Conservation (phyloP, 1,140 invertebrate genomes). For the Eriosoma lanigerum region DNA sequence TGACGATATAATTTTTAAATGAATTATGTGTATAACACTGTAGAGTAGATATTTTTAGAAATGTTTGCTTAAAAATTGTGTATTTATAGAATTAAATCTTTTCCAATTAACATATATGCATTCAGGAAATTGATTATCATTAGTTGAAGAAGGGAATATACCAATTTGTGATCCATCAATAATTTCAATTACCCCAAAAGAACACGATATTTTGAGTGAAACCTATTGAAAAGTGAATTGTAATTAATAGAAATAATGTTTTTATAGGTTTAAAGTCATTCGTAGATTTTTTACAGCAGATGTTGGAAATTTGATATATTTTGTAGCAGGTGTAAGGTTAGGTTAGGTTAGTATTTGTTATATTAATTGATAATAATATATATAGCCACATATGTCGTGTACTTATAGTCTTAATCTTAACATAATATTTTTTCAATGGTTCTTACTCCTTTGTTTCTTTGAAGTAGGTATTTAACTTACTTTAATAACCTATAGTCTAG, state of each 20-base stretch:
- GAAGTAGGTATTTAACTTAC: too few species aligned
- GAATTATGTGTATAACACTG: background rate
- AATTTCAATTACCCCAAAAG: background rate
- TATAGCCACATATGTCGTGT: too few species aligned
- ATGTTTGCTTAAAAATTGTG: conserved; percentile 5
- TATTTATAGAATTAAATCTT: conserved; percentile 35
- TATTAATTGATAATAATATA: too few species aligned
- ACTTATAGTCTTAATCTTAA: too few species aligned
- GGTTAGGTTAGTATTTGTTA: too few species aligned
- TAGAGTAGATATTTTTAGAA: background rate
- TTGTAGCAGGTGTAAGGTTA: background rate
- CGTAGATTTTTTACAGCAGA: background rate
- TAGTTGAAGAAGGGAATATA: conserved; percentile 21
- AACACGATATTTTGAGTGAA: background rate
- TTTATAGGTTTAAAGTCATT: background rate
- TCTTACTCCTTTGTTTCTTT: too few species aligned
- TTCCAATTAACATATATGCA: conserved; percentile 14
- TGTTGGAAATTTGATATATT: conserved; percentile 18
- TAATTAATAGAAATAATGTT: background rate
- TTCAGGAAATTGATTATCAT: conserved; percentile 22
- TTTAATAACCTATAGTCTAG: background rate
- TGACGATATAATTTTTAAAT: background rate
- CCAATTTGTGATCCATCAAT: conserved; percentile 8
- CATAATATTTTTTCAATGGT: too few species aligned
- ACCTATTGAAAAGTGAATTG: background rate